Base-by-base conservation (phyloP, 2,888 invertebrate genomes). In the Drosophila setosimentum region DNA sequence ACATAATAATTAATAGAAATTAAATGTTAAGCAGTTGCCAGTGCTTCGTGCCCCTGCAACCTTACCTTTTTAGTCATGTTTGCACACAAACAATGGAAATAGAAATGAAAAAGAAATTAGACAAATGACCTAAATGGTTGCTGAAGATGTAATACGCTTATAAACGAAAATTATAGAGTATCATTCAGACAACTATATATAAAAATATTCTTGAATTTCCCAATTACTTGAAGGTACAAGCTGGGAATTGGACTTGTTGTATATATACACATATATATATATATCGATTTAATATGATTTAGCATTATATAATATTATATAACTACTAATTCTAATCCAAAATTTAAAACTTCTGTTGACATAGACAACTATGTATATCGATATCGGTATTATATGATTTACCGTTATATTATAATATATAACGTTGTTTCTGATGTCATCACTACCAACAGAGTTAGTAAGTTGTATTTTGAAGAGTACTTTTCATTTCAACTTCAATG, bases 1-100 rank as follows among this genome's bases (percentile, higher is more conserved):
- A 73, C 78, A 83, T 80, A 80, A 82, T 82, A 78, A 83, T 82
- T 80, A 83, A 71, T 78, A 83, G 75, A 68, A 82, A 83, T 80
- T 69, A 81, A 83, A 83, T 80, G 77, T 63, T 67, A 72, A 81
- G 73, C 78, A 62, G 66, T 42, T 62, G 63, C 51, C 63, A 42
- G 16, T 57, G 35, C 58, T 35, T 57, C 57, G 11, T 30, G n/a
- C 53, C 33, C 42, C 29, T n/a, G 33, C 37, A 42, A 16, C 24
- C 50, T 2, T 27, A 33, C 18, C 40, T 24, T 53, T 40, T 57
- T 48, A 48, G 37, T 42, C 60, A 73, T 57, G 60, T 67, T 73
- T 45, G 29, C 45, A 16, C 53, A 21, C 42, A 45, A 72, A 64
- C 65, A 73, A 72, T 37, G 21, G n/a, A 53, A 11, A 37, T 40